These are phyloP conservation scores for Heterocephalus glaber DNA, from an alignment of 2,113 vertebrate genomes.

Conservation along the genomic window DNA sequence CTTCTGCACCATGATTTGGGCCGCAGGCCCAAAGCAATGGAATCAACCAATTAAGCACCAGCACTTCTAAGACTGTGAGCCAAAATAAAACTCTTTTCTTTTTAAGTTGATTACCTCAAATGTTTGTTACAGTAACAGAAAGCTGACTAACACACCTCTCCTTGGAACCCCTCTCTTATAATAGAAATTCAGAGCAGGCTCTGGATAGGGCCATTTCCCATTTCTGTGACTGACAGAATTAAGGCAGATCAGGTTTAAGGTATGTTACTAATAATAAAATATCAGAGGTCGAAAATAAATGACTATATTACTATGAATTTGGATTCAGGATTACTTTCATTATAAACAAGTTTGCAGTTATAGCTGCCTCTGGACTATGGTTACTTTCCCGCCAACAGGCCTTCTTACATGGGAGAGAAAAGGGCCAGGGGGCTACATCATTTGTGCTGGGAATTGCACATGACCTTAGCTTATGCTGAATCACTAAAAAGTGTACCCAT, in stretches of 20 bases:
- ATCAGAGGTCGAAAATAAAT: neutral
- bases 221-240: neutral
- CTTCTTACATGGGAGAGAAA: slow-evolving; percentile 19
- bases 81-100: neutral
- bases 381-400: neutral
- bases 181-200: neutral
- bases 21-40: neutral
- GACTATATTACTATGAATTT: neutral
- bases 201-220: neutral
- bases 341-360: neutral
- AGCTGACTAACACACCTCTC: neutral
- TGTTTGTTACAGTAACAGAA: neutral
- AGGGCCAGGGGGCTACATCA: neutral
- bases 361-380: neutral
- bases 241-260: neutral
- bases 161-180: neutral
- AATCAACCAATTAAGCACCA: neutral
- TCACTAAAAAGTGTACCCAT: neutral
- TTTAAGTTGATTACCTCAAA: neutral
- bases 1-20: neutral
- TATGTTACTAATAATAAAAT: neutral
- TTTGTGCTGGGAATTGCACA: neutral
- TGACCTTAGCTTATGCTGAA: neutral
- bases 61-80: neutral
- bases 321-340: neutral